phyloP scores from a whole-genome alignment of 92 coral and sea anemone genomes.

The Paramuricea clavata region DNA sequence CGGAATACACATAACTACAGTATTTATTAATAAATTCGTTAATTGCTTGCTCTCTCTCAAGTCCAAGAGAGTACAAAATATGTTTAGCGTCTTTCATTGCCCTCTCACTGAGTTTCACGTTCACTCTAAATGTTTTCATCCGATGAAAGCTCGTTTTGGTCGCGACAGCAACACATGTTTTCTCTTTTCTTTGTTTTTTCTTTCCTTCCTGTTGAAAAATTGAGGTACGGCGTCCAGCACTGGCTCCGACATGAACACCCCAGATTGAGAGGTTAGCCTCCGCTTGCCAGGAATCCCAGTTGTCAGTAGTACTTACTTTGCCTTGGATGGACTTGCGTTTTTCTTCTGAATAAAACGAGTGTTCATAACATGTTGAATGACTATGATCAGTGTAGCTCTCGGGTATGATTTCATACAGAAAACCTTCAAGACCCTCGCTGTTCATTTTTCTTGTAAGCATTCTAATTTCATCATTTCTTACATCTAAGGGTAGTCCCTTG shows the following conservation, averaged over 20 bases:
- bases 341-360: not conserved
- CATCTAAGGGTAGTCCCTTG: not conserved
- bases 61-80: not conserved
- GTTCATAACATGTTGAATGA: not conserved
- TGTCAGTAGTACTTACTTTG: not conserved
- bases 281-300: slow-evolving; percentile 14
- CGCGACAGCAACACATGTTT: not conserved
- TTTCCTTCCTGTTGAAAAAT: not conserved
- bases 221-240: not conserved
- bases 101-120: not conserved
- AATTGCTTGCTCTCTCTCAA: not conserved
- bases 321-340: not conserved
- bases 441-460: not conserved
- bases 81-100: not conserved
- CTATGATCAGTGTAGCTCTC: not conserved
- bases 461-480: not conserved
- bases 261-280: not conserved
- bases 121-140: not conserved
- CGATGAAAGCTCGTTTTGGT: not conserved
- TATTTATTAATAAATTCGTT: not conserved
- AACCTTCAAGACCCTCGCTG: slow-evolving; percentile 1
- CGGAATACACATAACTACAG: slow-evolving; percentile 15
- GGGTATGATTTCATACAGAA: slow-evolving; percentile 4
- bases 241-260: not conserved
- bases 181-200: not conserved